Conservation (phyloP, 2,113 vertebrate genomes). For the Odontophorus gujanensis region DNA sequence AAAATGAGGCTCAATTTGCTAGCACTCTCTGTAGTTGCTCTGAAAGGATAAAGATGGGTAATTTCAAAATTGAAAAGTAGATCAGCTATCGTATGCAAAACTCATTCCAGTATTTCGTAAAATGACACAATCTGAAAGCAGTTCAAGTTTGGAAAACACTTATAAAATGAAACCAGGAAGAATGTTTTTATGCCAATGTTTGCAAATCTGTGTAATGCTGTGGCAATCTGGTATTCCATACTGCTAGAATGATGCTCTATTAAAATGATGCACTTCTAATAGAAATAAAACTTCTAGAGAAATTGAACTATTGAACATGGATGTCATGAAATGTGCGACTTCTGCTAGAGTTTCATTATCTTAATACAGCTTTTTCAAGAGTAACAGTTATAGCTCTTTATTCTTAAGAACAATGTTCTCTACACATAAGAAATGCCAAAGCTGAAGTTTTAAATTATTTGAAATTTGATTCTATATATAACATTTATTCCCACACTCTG, state of each 20-base stretch:
- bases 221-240: not conserved
- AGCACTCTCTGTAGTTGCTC: not conserved
- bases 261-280: not conserved
- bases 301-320: not conserved
- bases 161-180: not conserved
- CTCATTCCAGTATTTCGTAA: not conserved
- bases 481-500: not conserved
- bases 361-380: not conserved
- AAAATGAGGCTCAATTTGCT: not conserved
- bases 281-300: not conserved
- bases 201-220: not conserved
- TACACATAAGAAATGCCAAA: not conserved
- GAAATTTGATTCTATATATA: not conserved
- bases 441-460: not conserved
- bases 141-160: not conserved
- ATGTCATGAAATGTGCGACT: not conserved
- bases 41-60: not conserved
- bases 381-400: not conserved
- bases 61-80: slow-evolving; percentile 17
- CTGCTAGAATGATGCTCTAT: not conserved
- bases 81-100: not conserved
- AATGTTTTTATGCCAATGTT: not conserved
- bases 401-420: not conserved
- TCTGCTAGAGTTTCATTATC: not conserved
- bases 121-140: not conserved